These are phyloP conservation scores for Agrotis clavis DNA, from an alignment of 2,888 invertebrate genomes.

Conservation along the genomic window DNA sequence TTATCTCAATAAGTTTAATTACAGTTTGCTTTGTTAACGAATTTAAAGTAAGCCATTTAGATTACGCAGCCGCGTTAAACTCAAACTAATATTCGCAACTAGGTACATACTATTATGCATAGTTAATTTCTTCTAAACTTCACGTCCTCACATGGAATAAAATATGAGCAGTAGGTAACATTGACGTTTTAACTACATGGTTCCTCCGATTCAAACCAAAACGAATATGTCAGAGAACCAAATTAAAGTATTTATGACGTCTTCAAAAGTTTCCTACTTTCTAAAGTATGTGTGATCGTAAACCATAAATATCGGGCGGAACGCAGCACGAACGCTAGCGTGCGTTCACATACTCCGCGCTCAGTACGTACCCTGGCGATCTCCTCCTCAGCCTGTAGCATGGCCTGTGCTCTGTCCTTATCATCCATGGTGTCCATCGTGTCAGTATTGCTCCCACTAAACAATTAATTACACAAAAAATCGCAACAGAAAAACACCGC, in stretches of 20 bases:
- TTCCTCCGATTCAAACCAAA: not conserved
- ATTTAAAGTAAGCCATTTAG: not conserved
- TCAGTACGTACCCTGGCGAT: slow-evolving; percentile 79
- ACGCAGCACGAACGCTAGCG: slow-evolving; percentile 60
- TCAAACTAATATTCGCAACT: not conserved
- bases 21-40: not conserved
- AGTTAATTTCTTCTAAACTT: not conserved
- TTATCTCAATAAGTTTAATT: not conserved
- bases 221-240: slow-evolving; percentile 31
- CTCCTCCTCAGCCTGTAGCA: slow-evolving; percentile 86
- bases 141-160: too few relatives aligned
- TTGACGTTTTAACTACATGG: too few relatives aligned
- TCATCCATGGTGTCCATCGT: slow-evolving; percentile 74
- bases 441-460: slow-evolving; percentile 66
- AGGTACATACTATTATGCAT: not conserved
- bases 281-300: slow-evolving; percentile 56
- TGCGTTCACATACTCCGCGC: slow-evolving; percentile 56
- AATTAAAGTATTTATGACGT: slow-evolving; percentile 51
- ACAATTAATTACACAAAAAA: slow-evolving; percentile 66
- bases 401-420: slow-evolving; percentile 75
- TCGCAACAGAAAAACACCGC: slow-evolving; percentile 78
- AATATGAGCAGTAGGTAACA: too few relatives aligned
- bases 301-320: slow-evolving; percentile 51
- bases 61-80: not conserved
- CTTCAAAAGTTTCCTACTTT: slow-evolving; percentile 54